Evolutionary conservation across 2,888 invertebrate genomes (phyloP), one percentile per base, ranked within the genome.

Genomic region (Phaonia tiefii): DNA sequence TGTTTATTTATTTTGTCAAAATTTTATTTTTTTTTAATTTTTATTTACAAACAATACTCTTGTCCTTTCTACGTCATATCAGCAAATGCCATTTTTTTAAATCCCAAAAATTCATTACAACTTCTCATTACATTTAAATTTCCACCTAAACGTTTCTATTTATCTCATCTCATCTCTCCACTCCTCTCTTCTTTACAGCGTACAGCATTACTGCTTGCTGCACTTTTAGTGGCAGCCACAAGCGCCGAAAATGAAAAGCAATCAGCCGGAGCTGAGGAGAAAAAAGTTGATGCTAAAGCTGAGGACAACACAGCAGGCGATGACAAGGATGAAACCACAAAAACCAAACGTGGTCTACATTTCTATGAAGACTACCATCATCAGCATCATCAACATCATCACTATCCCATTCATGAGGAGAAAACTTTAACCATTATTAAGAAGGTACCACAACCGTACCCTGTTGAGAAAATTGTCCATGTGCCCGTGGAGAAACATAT

Each of bases 371-470:
- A 90, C 84, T 89, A 89, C 73, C 90, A 90, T 76, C 86, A 88
- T 77, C n/a, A n/a, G n/a, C n/a, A n/a, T n/a, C 85, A 86, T 66
- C 31, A 31, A 5, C 86, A 86, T 75, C 89, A 89, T 75, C 87
- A 89, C 75, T 86, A 86, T 90, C 89, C 90, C n/a, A 80, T 85
- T 22, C 90, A 90, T 85, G 92, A 90, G 79, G 93, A 94, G 86
- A 95, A 95, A 87, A 94, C 93, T 58, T 89, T 95, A 83, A 95
- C 95, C 11, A 93, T 96, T 31, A 93, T 95, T 84, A 95, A 95
- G 91, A 95, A 94, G 83, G 93, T 95, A 65, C 93, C 94, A 39
- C 93, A 93, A 56, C 94, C 94, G 56, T 94, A 95, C 88, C 95
- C 95, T 10, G 93, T 94, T 37, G 93, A 93, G 84, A 94, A 93